Conservation (phyloP, 2,888 invertebrate species). For the Drosophila ezoana region DNA sequence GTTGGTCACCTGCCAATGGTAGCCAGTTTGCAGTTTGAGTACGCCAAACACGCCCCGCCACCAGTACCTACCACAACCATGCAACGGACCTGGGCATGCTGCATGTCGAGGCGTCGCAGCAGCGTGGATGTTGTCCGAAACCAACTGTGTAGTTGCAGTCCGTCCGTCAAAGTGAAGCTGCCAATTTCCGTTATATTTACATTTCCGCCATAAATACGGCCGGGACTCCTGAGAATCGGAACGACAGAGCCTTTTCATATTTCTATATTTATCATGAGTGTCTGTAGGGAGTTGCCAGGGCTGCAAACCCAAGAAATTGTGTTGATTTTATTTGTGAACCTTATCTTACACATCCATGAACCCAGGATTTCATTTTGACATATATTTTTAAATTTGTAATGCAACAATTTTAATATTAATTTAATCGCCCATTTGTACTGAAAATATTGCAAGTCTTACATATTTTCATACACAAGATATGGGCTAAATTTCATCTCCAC, state of each 20-base stretch:
- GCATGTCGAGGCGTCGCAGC: conserved; percentile 86
- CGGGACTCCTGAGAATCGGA: conserved; percentile 85
- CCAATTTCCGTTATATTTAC: conserved; percentile 86
- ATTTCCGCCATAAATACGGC: conserved; percentile 86
- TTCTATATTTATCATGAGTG: too few species aligned
- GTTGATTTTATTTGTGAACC: too few species aligned
- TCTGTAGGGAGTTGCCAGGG: too few species aligned
- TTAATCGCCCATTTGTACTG: too few species aligned
- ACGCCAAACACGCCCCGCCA: neutral
- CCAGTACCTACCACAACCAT: conserved; percentile 86
- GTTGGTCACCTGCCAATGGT: conserved; percentile 82
- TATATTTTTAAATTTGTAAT: too few species aligned
- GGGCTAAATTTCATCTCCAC: too few species aligned
- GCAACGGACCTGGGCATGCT: conserved; percentile 86
- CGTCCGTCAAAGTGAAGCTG: conserved; percentile 83
- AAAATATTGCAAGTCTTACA: too few species aligned
- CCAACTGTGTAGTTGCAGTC: conserved; percentile 76
- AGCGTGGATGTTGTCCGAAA: conserved; percentile 78
- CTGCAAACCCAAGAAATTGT: too few species aligned
- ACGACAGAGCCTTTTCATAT: neutral
- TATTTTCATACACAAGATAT: too few species aligned
- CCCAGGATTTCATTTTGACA: too few species aligned
- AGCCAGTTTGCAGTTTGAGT: neutral
- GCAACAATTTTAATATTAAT: too few species aligned
- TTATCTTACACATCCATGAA: too few species aligned